phyloP scores from a whole-genome alignment of 2,113 vertebrate species.

The Geococcyx californianus region DNA sequence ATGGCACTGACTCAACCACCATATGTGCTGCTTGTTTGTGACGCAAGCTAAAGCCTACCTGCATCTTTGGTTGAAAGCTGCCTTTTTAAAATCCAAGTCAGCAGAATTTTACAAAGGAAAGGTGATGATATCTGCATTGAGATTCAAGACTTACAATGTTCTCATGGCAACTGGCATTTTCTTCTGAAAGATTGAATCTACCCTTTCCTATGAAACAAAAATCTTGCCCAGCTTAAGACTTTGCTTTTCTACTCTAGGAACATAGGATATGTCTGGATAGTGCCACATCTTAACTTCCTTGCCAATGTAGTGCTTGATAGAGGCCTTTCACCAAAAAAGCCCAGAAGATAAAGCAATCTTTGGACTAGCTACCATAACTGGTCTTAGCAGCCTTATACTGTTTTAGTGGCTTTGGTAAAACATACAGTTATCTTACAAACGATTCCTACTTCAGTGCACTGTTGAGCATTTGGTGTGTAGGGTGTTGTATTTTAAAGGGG shows the following conservation, averaged over 20 bases:
- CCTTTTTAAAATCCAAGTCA: not conserved
- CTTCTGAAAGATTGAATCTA: not conserved
- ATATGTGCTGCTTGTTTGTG: not conserved
- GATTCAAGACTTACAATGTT: not conserved
- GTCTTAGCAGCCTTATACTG: not conserved
- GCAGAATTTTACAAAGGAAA: not conserved
- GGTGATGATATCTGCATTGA: not conserved
- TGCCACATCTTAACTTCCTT: not conserved
- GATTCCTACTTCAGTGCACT: not conserved
- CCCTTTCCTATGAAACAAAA: not conserved
- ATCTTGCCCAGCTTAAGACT: not conserved
- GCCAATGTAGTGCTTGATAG: not conserved
- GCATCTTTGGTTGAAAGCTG: not conserved
- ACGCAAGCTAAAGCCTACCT: not conserved
- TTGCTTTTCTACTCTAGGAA: not conserved
- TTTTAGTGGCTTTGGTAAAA: not conserved
- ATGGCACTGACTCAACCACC: not conserved
- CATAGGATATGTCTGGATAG: not conserved
- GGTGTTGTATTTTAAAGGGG: not conserved
- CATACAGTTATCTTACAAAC: not conserved
- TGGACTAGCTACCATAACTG: not conserved
- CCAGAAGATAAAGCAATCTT: not conserved
- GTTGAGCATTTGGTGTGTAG: not conserved
- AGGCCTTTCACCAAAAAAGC: not conserved
- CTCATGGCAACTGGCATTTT: not conserved